Evolutionary conservation across 2,797 vertebrate species (phyloP), one percentile per base, ranked within the genome.

Genomic region (Oryzias sinensis): DNA sequence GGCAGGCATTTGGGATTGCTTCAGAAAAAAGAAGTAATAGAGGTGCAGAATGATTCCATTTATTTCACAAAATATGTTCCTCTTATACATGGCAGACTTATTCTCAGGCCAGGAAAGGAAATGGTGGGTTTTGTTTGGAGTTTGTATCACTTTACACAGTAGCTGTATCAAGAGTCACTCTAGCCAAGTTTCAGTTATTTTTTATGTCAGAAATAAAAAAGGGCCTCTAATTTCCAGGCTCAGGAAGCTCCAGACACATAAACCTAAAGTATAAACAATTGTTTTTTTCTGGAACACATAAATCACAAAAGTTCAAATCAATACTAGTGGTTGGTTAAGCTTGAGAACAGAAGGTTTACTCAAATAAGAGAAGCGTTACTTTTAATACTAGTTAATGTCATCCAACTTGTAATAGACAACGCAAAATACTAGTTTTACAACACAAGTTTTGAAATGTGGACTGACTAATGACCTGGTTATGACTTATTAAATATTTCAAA

Each of bases 101-200:
- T 51, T 74, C 62, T 70, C 18, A 55, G 43, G 52, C 73, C 27
- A 43, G 50, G 62, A 69, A 37, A 37, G 33, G 33, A 37, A 37
- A 79, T 79, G 53, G 76, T 90, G 88, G 79, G 49, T 79, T 79
- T 85, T 81, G 72, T 81, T 88, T 88, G 87, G 79, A 67, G 51
- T 88, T 78, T 72, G 71, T 89, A 87, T 91, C 77, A 43, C 69
- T 87, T 90, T 87, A 87, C 77, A 52, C 79, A 84, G 87, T 88
- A 90, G 86, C 87, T 29, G 5, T 57, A 72, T 66, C 82, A 67
- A 80, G 82, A 88, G 72, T 85, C 86, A 67, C 55, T 53, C 49
- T 66, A 70, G 82, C 79, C 85, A 87, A 68, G 81, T 78, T 83
- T 88, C 77, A 87, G 88, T 90, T 81, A 83, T 79, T 65, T 61